Conservation (phyloP, 2,888 invertebrate species). For the Eledona agricola region DNA sequence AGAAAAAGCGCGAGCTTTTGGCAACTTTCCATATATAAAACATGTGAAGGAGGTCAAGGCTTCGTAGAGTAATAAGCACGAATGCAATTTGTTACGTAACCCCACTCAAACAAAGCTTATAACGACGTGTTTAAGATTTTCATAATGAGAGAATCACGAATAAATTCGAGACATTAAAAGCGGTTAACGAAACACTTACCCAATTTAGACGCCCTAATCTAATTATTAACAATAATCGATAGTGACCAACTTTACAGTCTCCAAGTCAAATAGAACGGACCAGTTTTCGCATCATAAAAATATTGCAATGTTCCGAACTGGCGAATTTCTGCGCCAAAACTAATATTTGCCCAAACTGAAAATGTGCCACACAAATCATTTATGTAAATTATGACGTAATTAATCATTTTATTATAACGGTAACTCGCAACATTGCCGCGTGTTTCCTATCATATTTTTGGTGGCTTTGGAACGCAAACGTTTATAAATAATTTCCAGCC, state of each 20-base stretch:
- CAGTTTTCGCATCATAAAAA: no score
- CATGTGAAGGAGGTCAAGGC: slow-evolving; percentile 27
- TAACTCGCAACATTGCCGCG: background rate
- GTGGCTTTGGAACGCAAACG: no score
- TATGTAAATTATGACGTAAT: background rate
- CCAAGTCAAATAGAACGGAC: background rate
- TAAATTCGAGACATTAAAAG: slow-evolving; percentile 9
- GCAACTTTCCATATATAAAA: slow-evolving; percentile 30
- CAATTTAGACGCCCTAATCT: no score
- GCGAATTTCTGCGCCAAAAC: slow-evolving; percentile 17
- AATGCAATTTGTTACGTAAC: slow-evolving; percentile 22
- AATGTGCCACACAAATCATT: background rate
- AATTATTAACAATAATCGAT: no score
- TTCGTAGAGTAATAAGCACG: slow-evolving; percentile 16
- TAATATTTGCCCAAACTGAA: slow-evolving; percentile 14
- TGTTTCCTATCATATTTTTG: background rate
- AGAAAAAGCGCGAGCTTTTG: slow-evolving; percentile 21
- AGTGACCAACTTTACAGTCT: no score
- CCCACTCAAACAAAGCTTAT: slow-evolving; percentile 18
- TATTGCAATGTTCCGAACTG: slow-evolving; percentile 12
- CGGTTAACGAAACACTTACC: background rate
- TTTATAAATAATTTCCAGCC: no score
- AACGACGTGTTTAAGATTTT: slow-evolving; percentile 13
- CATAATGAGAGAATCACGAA: slow-evolving; percentile 13
- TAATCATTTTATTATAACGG: background rate